phyloP scores from a whole-genome alignment of 2,113 vertebrate species.

The Zapornia atra region DNA sequence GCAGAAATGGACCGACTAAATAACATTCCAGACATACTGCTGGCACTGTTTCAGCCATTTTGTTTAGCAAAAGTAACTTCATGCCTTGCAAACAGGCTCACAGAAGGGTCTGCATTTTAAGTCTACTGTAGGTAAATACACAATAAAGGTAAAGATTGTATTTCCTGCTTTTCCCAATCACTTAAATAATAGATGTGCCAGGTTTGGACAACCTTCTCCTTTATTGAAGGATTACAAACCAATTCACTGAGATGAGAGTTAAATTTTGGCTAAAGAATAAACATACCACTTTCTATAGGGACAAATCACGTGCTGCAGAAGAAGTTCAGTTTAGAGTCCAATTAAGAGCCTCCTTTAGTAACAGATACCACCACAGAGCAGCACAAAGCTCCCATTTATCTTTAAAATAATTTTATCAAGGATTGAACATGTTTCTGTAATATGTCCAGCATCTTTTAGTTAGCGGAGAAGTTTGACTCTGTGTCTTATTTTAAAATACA shows the following conservation, averaged over 20 bases:
- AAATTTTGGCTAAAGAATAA: background rate
- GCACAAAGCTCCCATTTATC: background rate
- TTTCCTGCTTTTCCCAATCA: background rate
- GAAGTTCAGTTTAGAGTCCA: slow-evolving; percentile 17
- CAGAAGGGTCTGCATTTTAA: background rate
- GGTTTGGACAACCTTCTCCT: background rate
- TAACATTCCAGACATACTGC: slow-evolving; percentile 79
- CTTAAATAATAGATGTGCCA: background rate
- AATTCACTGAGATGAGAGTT: background rate
- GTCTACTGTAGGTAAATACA: background rate
- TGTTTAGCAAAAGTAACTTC: slow-evolving; percentile 68
- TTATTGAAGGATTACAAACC: background rate
- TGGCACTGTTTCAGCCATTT: slow-evolving; percentile 56
- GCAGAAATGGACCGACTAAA: slow-evolving; percentile 74
- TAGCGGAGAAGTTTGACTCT: background rate
- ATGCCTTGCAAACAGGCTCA: slow-evolving; percentile 43
- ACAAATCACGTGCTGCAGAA: background rate
- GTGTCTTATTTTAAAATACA: background rate
- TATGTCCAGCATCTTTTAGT: background rate
- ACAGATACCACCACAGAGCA: background rate
- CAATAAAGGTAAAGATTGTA: background rate
- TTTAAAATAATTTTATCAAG: background rate
- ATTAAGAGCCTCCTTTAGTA: background rate
- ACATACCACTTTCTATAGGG: background rate
- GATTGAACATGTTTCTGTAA: background rate